Evolutionary conservation across 2,888 invertebrate species (phyloP).

Genomic region (Drosophila anomelani): DNA sequence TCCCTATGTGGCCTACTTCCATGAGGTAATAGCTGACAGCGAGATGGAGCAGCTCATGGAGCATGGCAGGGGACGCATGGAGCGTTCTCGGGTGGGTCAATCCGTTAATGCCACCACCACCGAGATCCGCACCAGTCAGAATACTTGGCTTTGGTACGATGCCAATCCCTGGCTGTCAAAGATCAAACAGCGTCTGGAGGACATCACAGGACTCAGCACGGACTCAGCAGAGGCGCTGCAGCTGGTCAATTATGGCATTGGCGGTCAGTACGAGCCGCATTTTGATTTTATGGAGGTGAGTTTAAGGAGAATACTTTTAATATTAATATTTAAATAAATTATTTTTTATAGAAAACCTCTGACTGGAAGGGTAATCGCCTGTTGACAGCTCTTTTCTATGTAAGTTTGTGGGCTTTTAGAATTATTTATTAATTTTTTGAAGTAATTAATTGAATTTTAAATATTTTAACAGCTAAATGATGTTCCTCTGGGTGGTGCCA

Average conservation of each 20-base stretch:
- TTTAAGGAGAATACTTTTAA: not conserved
- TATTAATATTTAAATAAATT: no score
- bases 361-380: slow-evolving; percentile 93
- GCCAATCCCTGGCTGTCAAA: slow-evolving; percentile 85
- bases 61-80: slow-evolving; percentile 24
- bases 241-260: slow-evolving; percentile 99
- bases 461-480: slow-evolving; percentile 92
- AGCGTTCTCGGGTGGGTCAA: slow-evolving; percentile 56
- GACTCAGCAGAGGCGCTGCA: slow-evolving; percentile 92
- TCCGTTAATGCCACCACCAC: slow-evolving; percentile 85
- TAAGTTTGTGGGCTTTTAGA: slow-evolving; percentile 86
- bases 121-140: slow-evolving; percentile 87
- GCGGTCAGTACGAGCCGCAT: slow-evolving; percentile 99
- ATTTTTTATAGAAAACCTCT: no score
- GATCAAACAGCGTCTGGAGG: slow-evolving; percentile 53
- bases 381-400: slow-evolving; percentile 97
- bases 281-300: slow-evolving; percentile 90
- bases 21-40: slow-evolving; percentile 64
- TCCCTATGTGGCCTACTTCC: slow-evolving; percentile 86
- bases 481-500: slow-evolving; percentile 97
- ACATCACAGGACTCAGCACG: slow-evolving; percentile 63
- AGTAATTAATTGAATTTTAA: not conserved
- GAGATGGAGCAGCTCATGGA: slow-evolving; percentile 85
- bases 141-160: slow-evolving; percentile 85
- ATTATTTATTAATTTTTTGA: not conserved